These are phyloP conservation scores for Hymenopus coronatus DNA, from an alignment of 2,888 invertebrate species.

Conservation along the genomic window DNA sequence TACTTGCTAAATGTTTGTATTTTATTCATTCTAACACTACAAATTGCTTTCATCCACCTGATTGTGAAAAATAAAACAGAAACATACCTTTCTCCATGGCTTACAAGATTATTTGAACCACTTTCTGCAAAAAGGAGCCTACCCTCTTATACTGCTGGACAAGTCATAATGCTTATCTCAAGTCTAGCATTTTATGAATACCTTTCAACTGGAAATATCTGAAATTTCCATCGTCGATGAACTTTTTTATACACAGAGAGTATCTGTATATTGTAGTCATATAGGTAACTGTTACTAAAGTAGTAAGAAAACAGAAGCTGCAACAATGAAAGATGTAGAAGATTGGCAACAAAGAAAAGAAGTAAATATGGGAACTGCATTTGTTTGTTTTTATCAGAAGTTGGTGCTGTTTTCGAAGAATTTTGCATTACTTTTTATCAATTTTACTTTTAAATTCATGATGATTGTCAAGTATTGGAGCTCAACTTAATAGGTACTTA, in stretches of 20 bases:
- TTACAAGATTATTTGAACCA: background rate
- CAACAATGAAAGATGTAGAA: background rate
- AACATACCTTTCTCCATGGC: constrained; percentile 25
- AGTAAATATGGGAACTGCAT: background rate
- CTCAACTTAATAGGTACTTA: background rate
- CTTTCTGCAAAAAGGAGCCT: background rate
- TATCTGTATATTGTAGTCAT: background rate
- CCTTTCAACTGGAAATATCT: background rate
- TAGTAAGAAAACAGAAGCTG: background rate
- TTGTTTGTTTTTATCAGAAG: too few relatives aligned
- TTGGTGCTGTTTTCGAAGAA: background rate
- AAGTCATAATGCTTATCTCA: background rate
- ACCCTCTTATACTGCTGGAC: background rate
- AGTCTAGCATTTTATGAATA: background rate
- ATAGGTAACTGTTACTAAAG: background rate
- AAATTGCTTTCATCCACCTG: constrained; percentile 30
- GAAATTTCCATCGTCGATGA: background rate
- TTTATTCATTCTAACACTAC: constrained; percentile 32
- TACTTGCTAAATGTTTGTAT: constrained; percentile 33
- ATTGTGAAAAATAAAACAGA: constrained; percentile 31
- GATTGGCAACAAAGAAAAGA: background rate
- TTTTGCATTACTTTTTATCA: background rate
- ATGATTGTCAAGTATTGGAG: background rate
- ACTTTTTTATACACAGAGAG: background rate
- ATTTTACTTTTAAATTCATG: background rate